Percentiles rank a stretch among this genome's conserved stretches.
Evolutionary conservation across 2,113 vertebrate genomes (phyloP).

Genomic region (Fulica atra): DNA sequence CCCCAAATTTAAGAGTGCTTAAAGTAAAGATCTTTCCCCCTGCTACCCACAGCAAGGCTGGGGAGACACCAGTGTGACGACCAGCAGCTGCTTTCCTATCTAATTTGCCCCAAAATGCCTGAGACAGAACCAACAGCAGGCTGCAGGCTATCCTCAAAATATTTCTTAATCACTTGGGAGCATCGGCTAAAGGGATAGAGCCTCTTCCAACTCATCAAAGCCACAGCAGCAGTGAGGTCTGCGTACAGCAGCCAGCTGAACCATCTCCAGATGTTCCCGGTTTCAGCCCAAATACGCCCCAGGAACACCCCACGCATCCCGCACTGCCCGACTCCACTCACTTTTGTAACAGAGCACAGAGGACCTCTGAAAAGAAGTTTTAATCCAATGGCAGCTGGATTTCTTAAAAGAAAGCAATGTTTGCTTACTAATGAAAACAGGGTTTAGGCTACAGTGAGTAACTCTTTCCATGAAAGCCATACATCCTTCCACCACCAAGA

Average conservation of each 20-base stretch:
- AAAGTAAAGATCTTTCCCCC: background rate
- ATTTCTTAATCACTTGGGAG: background rate
- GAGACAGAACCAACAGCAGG: rapidly evolving
- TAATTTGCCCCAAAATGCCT: background rate
- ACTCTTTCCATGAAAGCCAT: conserved; percentile 49
- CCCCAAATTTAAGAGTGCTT: background rate
- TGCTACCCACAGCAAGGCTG: rapidly evolving
- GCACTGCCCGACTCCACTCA: rapidly evolving
- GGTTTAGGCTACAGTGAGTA: background rate
- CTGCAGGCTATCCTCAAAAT: background rate
- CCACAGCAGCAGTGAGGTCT: background rate
- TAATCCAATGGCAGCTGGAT: conserved; percentile 36
- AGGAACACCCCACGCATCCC: background rate
- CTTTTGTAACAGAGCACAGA: background rate
- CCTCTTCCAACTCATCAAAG: background rate
- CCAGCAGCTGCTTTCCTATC: background rate
- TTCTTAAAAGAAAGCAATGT: background rate
- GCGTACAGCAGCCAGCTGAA: background rate
- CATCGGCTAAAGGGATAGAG: background rate
- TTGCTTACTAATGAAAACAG: conserved; percentile 47
- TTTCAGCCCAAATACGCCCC: rapidly evolving
- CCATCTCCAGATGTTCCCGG: background rate
- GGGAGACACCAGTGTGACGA: background rate
- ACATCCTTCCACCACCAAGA: background rate
- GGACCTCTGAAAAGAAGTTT: background rate